Percentiles rank a stretch among this genome's conserved stretches.
Evolutionary conservation across 2,113 vertebrate species (phyloP).

Genomic region (Lagopus leucura): DNA sequence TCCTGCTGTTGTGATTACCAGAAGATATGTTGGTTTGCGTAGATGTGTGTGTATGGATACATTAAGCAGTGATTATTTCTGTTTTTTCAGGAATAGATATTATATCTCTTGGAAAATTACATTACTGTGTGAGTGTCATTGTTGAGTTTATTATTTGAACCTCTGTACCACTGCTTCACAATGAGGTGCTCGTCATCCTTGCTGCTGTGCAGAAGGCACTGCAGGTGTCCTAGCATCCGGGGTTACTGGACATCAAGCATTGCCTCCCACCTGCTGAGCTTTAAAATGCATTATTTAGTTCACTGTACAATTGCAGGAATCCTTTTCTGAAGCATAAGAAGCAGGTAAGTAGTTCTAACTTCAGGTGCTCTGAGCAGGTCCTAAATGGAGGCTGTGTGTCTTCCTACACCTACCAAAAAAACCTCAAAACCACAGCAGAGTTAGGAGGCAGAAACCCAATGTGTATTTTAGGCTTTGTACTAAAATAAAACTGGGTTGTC

Average conservation of each 20-base stretch:
- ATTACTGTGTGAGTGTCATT: background rate
- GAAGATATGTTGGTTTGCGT: background rate
- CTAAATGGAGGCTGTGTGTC: background rate
- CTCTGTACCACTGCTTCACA: background rate
- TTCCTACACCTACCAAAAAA: background rate
- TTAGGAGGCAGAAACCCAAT: background rate
- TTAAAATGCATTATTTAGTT: background rate
- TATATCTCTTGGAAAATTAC: background rate
- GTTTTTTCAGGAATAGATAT: background rate
- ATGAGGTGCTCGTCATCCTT: background rate
- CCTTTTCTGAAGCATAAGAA: background rate
- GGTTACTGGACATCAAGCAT: background rate
- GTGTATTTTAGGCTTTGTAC: background rate
- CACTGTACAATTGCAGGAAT: background rate
- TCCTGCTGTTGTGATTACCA: background rate
- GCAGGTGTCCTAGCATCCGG: background rate
- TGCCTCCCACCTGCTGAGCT: background rate
- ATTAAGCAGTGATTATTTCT: background rate
- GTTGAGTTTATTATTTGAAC: background rate
- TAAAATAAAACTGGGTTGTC: background rate
- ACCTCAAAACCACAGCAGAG: conserved; percentile 5
- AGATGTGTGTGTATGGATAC: background rate
- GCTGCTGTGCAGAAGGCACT: background rate
- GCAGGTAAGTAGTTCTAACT: background rate
- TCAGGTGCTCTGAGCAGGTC: background rate